These are phyloP conservation scores for Nannobrachium achirus DNA, from an alignment of 2,113 vertebrate genomes.

Conservation along the genomic window DNA sequence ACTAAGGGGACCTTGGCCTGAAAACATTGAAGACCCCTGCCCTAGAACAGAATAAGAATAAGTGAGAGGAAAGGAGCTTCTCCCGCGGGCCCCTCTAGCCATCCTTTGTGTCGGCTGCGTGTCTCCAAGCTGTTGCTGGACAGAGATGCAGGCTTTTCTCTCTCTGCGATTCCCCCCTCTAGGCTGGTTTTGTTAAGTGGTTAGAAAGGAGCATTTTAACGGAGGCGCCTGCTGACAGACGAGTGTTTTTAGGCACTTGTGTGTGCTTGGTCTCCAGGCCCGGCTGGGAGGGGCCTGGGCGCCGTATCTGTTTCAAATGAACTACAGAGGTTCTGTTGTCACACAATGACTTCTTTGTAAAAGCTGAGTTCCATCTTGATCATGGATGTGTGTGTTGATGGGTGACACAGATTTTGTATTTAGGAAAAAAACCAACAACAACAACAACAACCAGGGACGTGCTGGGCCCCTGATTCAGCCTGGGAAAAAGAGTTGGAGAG, in stretches of 20 bases:
- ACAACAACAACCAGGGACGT: slow-evolving; percentile 60
- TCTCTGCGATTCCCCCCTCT: slow-evolving; percentile 33
- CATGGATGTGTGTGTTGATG: slow-evolving; percentile 64
- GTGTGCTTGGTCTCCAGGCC: slow-evolving; percentile 42
- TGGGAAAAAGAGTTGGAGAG: no score
- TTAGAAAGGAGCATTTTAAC: slow-evolving; percentile 65
- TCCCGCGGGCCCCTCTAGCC: slow-evolving; percentile 54
- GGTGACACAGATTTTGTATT: slow-evolving; percentile 76
- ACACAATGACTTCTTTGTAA: slow-evolving; percentile 75
- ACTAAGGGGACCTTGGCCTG: no score
- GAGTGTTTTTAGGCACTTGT: slow-evolving; percentile 70
- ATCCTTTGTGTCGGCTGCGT: slow-evolving; percentile 63
- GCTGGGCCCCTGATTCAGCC: no score
- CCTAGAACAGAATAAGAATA: slow-evolving; percentile 54
- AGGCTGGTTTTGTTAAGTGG: slow-evolving; percentile 72
- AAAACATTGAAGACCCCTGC: no score
- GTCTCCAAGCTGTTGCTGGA: slow-evolving; percentile 73
- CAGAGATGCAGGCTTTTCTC: slow-evolving; percentile 75
- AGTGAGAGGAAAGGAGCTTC: slow-evolving; percentile 59
- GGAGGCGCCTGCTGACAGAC: slow-evolving; percentile 73
- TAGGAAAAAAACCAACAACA: slow-evolving; percentile 51
- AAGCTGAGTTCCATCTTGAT: slow-evolving; percentile 61
- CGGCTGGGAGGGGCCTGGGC: slow-evolving; percentile 45
- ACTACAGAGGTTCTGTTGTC: slow-evolving; percentile 74
- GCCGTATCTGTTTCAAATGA: slow-evolving; percentile 75